phyloP scores from a whole-genome alignment of 2,113 vertebrate genomes.

The Mustela lutreola region DNA sequence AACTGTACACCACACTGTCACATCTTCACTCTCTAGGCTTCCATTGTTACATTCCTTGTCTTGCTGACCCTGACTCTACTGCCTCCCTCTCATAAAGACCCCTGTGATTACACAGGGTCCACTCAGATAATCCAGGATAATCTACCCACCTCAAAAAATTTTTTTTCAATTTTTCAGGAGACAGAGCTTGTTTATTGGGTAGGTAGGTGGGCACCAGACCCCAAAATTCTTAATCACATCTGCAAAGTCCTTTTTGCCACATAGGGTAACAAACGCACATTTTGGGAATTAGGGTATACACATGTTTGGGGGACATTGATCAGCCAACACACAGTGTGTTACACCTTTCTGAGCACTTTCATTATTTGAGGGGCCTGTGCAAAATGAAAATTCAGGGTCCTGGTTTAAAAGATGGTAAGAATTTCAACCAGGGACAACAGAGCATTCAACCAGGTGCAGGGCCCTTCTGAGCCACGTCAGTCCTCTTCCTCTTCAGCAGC shows the following conservation, averaged over 20 bases:
- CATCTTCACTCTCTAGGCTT: background rate
- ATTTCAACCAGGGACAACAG: background rate
- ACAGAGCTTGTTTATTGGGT: background rate
- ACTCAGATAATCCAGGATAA: background rate
- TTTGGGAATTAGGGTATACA: background rate
- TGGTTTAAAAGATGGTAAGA: background rate
- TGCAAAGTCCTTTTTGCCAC: background rate
- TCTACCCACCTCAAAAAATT: background rate
- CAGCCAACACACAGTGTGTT: background rate
- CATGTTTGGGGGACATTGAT: background rate
- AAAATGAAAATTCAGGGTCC: background rate
- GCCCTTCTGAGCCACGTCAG: no score
- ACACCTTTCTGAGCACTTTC: background rate
- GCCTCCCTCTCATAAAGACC: background rate
- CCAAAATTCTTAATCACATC: background rate
- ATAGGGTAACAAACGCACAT: background rate
- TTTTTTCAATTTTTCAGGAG: background rate
- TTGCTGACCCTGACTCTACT: background rate
- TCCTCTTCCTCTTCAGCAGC: no score
- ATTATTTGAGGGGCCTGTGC: background rate
- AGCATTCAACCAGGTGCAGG: no score
- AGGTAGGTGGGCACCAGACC: background rate
- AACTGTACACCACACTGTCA: background rate
- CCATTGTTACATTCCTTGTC: background rate
- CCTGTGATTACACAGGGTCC: background rate